These are phyloP conservation scores for Nomia melanderi DNA, from an alignment of 1,140 invertebrate genomes.

Conservation along the genomic window DNA sequence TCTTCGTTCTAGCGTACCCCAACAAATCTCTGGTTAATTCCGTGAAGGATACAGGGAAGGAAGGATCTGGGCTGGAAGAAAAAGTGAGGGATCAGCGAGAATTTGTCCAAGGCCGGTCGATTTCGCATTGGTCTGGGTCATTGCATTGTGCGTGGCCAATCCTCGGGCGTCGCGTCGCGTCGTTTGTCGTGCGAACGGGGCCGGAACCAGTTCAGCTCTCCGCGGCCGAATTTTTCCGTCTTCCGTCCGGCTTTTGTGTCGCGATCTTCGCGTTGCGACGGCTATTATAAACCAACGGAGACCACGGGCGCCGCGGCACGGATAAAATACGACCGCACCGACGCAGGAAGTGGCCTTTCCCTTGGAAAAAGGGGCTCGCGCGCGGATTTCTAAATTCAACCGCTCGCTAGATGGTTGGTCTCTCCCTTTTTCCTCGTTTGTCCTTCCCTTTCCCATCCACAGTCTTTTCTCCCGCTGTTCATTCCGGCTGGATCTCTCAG, in stretches of 20 bases:
- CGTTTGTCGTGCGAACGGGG: conserved; percentile 19
- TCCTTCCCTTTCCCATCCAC: background rate
- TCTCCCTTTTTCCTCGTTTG: background rate
- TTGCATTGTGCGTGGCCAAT: conserved; percentile 34
- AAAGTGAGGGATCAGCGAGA: background rate
- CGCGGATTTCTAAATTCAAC: conserved; percentile 61
- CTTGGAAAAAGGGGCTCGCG: conserved; percentile 56
- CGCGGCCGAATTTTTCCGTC: conserved; percentile 61
- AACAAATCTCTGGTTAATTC: conserved; percentile 59
- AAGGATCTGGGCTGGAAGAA: background rate
- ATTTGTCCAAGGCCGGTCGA: conserved; percentile 13
- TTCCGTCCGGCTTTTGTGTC: conserved; percentile 58
- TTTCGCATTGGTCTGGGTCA: background rate
- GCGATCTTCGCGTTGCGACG: conserved; percentile 55
- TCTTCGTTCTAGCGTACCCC: background rate
- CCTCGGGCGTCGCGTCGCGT: background rate
- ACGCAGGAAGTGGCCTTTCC: conserved; percentile 57
- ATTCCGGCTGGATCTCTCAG: background rate
- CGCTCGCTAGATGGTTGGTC: conserved; percentile 7
- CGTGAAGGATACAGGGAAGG: conserved; percentile 30
- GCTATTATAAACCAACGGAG: conserved; percentile 58
- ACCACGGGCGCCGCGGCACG: conserved; percentile 44
- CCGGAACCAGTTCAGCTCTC: conserved; percentile 60
- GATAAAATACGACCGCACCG: conserved; percentile 62
- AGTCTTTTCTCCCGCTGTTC: background rate